phyloP scores from a whole-genome alignment of 2,888 invertebrate genomes.

The Ferrisia virgata region DNA sequence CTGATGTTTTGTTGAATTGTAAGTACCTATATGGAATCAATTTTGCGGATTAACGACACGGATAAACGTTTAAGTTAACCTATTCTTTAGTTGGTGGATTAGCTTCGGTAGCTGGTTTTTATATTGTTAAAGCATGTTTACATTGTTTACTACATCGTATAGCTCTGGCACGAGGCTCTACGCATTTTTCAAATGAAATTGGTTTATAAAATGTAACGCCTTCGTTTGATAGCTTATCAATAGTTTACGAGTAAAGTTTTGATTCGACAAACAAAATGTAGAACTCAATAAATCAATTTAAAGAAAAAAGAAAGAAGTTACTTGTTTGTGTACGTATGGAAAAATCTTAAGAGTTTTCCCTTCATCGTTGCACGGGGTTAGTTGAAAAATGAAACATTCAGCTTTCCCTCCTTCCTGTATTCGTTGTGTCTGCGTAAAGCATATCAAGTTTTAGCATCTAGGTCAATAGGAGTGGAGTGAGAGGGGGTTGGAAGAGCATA shows the following conservation, averaged over 20 bases:
- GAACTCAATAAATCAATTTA: too few relatives aligned
- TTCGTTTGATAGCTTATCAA: not conserved
- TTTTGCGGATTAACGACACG: slow-evolving; percentile 8
- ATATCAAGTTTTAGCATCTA: too few relatives aligned
- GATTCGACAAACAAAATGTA: not conserved
- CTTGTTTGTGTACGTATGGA: too few relatives aligned
- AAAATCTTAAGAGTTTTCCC: too few relatives aligned
- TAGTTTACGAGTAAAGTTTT: not conserved
- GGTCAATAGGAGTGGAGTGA: too few relatives aligned
- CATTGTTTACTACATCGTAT: not conserved
- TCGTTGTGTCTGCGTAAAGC: too few relatives aligned
- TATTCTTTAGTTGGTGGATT: slow-evolving; percentile 2
- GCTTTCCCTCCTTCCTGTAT: too few relatives aligned
- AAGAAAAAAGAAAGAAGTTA: too few relatives aligned
- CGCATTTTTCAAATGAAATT: not conserved
- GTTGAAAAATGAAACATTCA: too few relatives aligned
- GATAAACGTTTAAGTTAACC: not conserved
- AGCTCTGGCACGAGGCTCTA: not conserved
- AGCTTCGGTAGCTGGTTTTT: not conserved
- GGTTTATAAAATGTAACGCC: not conserved
- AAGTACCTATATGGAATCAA: not conserved
- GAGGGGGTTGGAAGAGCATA: too few relatives aligned
- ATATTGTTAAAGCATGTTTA: not conserved
- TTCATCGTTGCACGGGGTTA: too few relatives aligned
- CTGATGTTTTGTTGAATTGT: not conserved